Evolutionary conservation across 30 jellyfish, hydroid and myxozoan genomes (phyloP).

Genomic region (Chrysaora quinquecirrha): DNA sequence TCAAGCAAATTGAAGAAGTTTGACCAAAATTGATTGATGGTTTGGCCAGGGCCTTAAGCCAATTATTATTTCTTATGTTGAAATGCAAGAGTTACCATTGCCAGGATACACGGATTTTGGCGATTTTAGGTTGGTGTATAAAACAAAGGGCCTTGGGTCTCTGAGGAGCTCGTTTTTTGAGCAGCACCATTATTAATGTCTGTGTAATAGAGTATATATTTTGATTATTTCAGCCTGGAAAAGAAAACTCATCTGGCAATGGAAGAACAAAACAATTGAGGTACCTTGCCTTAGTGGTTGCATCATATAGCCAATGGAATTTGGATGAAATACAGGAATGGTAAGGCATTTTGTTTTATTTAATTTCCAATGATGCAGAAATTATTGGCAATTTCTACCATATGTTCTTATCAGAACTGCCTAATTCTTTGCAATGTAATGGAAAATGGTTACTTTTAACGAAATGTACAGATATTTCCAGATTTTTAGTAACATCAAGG

Average conservation of each 20-base stretch:
- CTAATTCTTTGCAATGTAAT: no score
- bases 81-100: not conserved
- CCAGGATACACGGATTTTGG: not conserved
- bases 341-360: not conserved
- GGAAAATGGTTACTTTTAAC: no score
- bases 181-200: not conserved
- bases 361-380: no score
- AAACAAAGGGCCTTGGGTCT: not conserved
- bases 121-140: no score
- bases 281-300: conserved; percentile 59
- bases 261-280: conserved; percentile 54
- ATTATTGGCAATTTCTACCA: no score
- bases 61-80: no score
- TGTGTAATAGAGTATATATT: not conserved
- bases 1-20: no score
- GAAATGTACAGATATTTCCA: not conserved
- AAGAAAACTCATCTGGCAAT: conserved; percentile 27
- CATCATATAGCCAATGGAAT: conserved; percentile 65
- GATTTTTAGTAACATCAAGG: no score
- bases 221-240: not conserved
- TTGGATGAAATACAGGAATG: conserved; percentile 61
- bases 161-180: not conserved
- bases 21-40: no score
- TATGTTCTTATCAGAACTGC: not conserved
- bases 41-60: no score